phyloP scores from a whole-genome alignment of 1,140 invertebrate genomes.

The Lasioglossum albipes region DNA sequence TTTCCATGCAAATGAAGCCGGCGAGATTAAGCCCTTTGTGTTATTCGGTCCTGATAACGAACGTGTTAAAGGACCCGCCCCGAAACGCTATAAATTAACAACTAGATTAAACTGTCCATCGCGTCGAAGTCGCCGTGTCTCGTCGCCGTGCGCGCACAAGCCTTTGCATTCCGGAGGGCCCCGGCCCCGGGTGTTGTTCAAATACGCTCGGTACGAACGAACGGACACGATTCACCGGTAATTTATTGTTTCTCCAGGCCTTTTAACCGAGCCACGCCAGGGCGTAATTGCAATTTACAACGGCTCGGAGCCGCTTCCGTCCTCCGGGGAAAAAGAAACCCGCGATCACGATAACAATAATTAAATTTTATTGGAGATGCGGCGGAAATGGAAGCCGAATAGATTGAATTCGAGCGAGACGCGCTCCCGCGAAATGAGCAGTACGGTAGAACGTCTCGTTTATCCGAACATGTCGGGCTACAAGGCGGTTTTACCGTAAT shows the following conservation, averaged over 20 bases:
- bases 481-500: too few relatives aligned
- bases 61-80: slow-evolving; percentile 54
- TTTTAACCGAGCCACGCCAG: not conserved
- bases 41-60: slow-evolving; percentile 59
- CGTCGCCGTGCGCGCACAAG: not conserved
- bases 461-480: too few relatives aligned
- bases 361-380: too few relatives aligned
- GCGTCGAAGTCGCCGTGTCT: not conserved
- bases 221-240: not conserved
- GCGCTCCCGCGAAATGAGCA: too few relatives aligned
- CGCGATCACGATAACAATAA: too few relatives aligned
- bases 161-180: slow-evolving; percentile 32
- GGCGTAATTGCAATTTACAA: not conserved
- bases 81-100: slow-evolving; percentile 68
- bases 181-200: not conserved
- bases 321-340: not conserved
- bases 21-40: slow-evolving; percentile 72
- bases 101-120: slow-evolving; percentile 69
- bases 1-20: slow-evolving; percentile 70
- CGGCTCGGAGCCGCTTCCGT: not conserved
- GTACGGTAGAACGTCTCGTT: too few relatives aligned
- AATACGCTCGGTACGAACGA: not conserved
- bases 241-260: slow-evolving; percentile 1
- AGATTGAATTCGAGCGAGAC: too few relatives aligned
- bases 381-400: too few relatives aligned